Evolutionary conservation across 2,113 vertebrate species (phyloP), one percentile per base, ranked within the genome.

Genomic region (Cettia cetti): DNA sequence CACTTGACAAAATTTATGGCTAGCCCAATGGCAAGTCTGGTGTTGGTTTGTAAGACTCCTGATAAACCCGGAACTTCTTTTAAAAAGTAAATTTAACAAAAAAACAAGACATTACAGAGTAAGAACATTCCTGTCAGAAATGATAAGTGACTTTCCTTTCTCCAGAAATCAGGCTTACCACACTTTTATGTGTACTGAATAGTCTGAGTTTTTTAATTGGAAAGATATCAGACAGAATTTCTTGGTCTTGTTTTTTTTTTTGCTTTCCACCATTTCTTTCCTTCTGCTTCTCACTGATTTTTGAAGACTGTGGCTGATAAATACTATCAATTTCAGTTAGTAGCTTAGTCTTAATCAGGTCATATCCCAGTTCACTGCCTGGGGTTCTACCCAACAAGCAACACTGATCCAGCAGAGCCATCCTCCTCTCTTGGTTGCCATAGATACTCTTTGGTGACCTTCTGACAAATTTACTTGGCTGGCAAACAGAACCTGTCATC

Each of bases 391-490:
- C 64, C 86, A 77, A 69, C 52, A 80, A 52, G 53, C 16, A 86
- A 40, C 33, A 40, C 52, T 45, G 24, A 86, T 72, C 81, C 50
- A 82, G 54, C 63, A 92, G 63, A 90, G 75, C 70, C 66, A 87
- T 44, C 45, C 68, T 83, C 65, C 2, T 78, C 79, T 74, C 65
- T 89, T 2, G 15, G 86, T 86, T 95, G 91, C 89, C 93, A 93
- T 66, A 86, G 86, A 84, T 89, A 91, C 86, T 89, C 70, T 57
- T 76, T 18, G 3, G 56, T 77, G 76, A 93, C 92, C 90, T 89
- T 85, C 68, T 81, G 90, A 90, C 82, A 92, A 63, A 76, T 86
- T 86, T 90, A 71, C 74, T 81, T 93, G 90, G 64, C 87, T 81
- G 53, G 60, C 47, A 96, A 86, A 92, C 68, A 77, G 85, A 54